Evolutionary conservation across 2,888 invertebrate species (phyloP).

Genomic region (Aspidiotus rigidus): DNA sequence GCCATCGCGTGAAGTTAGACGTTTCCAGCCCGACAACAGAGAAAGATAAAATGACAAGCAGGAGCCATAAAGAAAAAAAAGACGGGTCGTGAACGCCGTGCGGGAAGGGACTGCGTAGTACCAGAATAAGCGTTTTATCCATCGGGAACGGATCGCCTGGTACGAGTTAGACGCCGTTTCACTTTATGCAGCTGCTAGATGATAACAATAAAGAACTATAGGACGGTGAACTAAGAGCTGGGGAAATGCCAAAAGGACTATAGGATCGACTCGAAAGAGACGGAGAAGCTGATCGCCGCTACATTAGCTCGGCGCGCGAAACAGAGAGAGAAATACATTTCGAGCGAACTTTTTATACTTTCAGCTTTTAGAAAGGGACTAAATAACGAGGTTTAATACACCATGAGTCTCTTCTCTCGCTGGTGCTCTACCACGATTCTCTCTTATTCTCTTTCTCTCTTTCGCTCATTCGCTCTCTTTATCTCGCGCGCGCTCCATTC

Average conservation of each 20-base stretch:
- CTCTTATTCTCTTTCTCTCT: slow-evolving; percentile 21
- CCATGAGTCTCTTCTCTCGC: slow-evolving; percentile 27
- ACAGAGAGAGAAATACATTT: slow-evolving; percentile 27
- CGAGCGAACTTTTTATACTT: slow-evolving; percentile 38
- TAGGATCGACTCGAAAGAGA: slow-evolving; percentile 41
- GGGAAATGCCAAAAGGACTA: slow-evolving; percentile 40
- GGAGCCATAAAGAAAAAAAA: slow-evolving; percentile 32
- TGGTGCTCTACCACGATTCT: slow-evolving; percentile 12
- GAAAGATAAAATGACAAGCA: slow-evolving; percentile 31
- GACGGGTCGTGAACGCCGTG: slow-evolving; percentile 12
- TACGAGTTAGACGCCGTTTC: slow-evolving; percentile 37
- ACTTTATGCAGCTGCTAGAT: slow-evolving; percentile 49
- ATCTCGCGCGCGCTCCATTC: slow-evolving; percentile 9
- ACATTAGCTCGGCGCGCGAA: slow-evolving; percentile 28
- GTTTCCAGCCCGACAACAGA: slow-evolving; percentile 32
- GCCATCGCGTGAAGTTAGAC: slow-evolving; percentile 33
- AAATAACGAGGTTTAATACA: slow-evolving; percentile 35
- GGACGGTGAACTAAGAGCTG: slow-evolving; percentile 42
- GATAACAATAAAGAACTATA: slow-evolving; percentile 49
- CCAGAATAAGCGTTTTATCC: slow-evolving; percentile 35
- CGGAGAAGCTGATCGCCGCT: slow-evolving; percentile 33
- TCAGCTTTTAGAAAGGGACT: slow-evolving; percentile 35
- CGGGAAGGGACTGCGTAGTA: slow-evolving; percentile 35
- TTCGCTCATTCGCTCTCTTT: slow-evolving; percentile 5
- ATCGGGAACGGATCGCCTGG: slow-evolving; percentile 36